These are phyloP conservation scores for Temnopleurus reevesii DNA, from an alignment of 53 echinoderm and acorn worm species.

Conservation along the genomic window DNA sequence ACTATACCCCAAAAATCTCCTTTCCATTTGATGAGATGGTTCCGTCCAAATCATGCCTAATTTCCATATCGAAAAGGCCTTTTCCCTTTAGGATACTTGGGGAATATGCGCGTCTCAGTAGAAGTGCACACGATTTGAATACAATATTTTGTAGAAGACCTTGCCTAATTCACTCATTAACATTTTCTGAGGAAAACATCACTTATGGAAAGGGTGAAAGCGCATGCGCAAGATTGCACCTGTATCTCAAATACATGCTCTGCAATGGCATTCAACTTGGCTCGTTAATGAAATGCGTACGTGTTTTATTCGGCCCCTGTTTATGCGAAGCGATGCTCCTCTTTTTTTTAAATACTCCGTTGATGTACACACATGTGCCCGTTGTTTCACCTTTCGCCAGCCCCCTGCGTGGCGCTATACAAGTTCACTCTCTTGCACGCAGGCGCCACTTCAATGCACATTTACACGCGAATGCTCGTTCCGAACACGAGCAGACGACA, in stretches of 20 bases:
- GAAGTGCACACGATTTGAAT: not conserved
- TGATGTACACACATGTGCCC: constrained; percentile 5
- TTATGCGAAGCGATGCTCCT: not conserved
- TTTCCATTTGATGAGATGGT: not conserved
- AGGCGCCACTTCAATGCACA: constrained; percentile 28
- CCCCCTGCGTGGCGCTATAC: constrained; percentile 14
- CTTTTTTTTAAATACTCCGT: not conserved
- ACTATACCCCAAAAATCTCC: no score
- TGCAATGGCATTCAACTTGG: constrained; percentile 35
- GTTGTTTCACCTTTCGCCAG: not conserved
- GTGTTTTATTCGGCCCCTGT: not conserved
- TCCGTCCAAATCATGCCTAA: not conserved
- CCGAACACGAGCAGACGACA: not conserved
- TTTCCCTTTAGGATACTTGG: not conserved
- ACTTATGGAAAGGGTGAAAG: not conserved
- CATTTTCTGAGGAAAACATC: constrained; percentile 14
- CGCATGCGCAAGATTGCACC: constrained; percentile 24
- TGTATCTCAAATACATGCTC: not conserved
- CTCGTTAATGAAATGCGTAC: constrained; percentile 25
- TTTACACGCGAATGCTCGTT: not conserved
- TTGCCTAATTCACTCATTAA: not conserved
- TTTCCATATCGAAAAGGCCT: constrained; percentile 20
- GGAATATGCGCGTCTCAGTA: not conserved
- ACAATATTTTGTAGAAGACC: constrained; percentile 9
- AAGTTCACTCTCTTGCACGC: not conserved